A percentile compares a stretch with the other conserved stretches of the same genome.
phyloP scores from a whole-genome alignment of 2,113 vertebrate genomes.

The Cinclus cinclus region DNA sequence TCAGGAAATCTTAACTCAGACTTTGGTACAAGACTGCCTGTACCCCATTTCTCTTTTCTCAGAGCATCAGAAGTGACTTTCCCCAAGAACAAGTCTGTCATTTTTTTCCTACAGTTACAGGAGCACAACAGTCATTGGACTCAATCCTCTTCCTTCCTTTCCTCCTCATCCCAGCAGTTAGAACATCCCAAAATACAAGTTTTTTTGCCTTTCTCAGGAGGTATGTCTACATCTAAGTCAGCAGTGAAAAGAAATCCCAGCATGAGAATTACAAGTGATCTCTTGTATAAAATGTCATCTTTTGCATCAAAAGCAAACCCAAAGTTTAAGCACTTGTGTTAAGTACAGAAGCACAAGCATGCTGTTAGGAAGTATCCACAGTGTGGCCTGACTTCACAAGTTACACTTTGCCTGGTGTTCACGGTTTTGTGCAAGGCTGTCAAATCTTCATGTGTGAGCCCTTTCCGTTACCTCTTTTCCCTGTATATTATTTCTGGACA shows the following conservation, averaged over 20 bases:
- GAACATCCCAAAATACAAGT: neutral
- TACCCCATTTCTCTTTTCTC: neutral
- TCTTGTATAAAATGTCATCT: neutral
- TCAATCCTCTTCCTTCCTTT: neutral
- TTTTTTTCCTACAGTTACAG: neutral
- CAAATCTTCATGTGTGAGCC: neutral
- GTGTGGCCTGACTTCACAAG: neutral
- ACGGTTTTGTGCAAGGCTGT: neutral
- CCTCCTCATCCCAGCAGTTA: neutral
- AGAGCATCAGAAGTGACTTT: neutral
- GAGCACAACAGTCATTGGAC: neutral
- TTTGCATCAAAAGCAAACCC: neutral
- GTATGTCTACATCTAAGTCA: neutral
- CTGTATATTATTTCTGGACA: neutral
- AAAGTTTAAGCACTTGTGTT: neutral
- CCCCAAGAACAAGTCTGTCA: neutral
- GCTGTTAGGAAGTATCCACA: accelerated
- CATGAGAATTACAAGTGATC: neutral
- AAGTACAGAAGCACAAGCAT: neutral
- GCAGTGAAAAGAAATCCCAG: neutral
- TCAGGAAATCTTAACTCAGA: neutral
- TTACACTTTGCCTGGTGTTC: neutral
- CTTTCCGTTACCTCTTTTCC: neutral
- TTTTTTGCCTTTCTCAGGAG: neutral
- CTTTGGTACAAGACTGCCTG: neutral